Evolutionary conservation across 2,113 vertebrate species (phyloP).

Genomic region (Callopanchax toddi): DNA sequence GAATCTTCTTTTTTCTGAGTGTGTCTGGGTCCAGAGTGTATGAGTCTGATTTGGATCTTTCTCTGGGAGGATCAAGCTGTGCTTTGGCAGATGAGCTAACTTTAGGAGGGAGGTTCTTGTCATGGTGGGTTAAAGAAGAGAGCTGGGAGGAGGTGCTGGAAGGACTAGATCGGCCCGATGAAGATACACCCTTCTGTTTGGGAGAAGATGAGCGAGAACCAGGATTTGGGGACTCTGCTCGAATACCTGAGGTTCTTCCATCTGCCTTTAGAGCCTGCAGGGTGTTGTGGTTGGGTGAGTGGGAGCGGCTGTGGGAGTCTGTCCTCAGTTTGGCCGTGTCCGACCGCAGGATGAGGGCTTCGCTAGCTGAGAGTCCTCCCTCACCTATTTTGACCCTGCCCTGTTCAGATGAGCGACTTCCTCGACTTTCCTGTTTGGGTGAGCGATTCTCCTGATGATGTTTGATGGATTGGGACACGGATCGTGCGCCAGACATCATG

Average conservation of each 20-base stretch:
- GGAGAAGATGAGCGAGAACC: constrained; percentile 92
- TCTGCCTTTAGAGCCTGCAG: constrained; percentile 94
- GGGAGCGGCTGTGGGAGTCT: constrained; percentile 95
- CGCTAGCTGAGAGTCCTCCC: constrained; percentile 86
- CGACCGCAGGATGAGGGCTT: constrained; percentile 92
- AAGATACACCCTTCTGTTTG: constrained; percentile 87
- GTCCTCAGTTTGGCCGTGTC: constrained; percentile 94
- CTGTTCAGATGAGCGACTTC: constrained; percentile 87
- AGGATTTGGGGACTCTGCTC: constrained; percentile 92
- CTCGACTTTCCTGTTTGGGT: constrained; percentile 86
- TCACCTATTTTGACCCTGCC: constrained; percentile 86
- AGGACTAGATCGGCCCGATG: constrained; percentile 85
- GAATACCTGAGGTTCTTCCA: constrained; percentile 83
- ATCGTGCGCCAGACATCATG: constrained; percentile 81
- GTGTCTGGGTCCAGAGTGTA: constrained; percentile 97
- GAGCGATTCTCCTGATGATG: constrained; percentile 87
- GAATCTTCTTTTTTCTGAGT: constrained; percentile 94
- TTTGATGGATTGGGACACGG: constrained; percentile 87
- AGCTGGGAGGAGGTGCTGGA: constrained; percentile 86
- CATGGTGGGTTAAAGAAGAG: constrained; percentile 87
- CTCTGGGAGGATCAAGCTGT: constrained; percentile 92
- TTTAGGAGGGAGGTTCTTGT: constrained; percentile 91
- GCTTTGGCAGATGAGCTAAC: constrained; percentile 87
- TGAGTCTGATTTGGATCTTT: constrained; percentile 97
- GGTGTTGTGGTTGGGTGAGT: constrained; percentile 98